Base-by-base conservation (phyloP, 2,113 vertebrate genomes). In the Cichladusa arquata region DNA sequence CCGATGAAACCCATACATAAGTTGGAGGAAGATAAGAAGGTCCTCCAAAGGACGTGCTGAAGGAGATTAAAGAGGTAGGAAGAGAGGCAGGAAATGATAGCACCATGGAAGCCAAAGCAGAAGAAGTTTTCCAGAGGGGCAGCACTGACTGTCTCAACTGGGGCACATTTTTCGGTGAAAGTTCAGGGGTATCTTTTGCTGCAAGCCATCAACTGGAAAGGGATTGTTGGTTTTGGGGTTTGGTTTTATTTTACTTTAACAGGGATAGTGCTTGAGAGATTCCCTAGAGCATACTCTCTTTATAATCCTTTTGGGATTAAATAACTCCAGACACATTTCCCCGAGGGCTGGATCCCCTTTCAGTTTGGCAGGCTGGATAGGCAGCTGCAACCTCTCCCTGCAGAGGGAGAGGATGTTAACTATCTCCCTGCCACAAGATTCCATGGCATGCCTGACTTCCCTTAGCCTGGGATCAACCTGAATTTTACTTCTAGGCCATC, bases 281-380 rank as follows among this genome's bases (percentile, higher is more conserved):
- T 96, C 96, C 93, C 90, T 91, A 93, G 79, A 88, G 90, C 26
- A 5, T 61, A 74, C 66, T 94, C 66, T 91, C 84, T 67, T 80
- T 77, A 86, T 95, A 96, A 96, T 88, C 93, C 95, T 92, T 97
- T 81, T 60, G 96, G 95, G 96, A 97, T 97, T 97, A 97, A 97
- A 92, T 90, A 94, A 96, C 96, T 96, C 88, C 95, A 96, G 95
- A 86, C 88, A 90, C 54, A 80, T 97, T 95, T 96, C 95, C 95
- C 90, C 0, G 3, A 74, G 88, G 88, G 93, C 95, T 94, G 88
- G 90, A 95, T 97, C 95, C 90, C 94, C 88, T 95, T 96, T 97
- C 95, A 91, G 66, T 94, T 96, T 97, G 96, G 94, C 95, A 97
- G 34, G 71, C 90, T 91, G 76, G 92, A 85, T 85, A 94, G 89